Conservation (phyloP, 1,140 invertebrate genomes). For the Zaprionus lachaisei region DNA sequence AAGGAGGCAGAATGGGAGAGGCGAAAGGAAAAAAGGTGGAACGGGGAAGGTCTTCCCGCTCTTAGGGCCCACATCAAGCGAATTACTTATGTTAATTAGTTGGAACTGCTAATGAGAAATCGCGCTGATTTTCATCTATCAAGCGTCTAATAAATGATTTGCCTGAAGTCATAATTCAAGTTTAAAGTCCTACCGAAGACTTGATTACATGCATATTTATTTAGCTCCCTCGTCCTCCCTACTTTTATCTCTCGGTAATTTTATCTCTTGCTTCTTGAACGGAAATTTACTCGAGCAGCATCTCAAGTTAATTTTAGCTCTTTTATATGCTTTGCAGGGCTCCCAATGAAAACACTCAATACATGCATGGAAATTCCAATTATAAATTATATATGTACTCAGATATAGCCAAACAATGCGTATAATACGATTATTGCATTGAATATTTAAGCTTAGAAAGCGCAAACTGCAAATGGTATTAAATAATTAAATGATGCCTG, state of each 20-base stretch:
- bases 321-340: not conserved
- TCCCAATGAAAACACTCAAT: not conserved
- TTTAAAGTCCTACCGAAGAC: conserved; percentile 32
- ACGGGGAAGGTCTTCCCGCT: not conserved
- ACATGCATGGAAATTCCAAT: not conserved
- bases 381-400: not conserved
- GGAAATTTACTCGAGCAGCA: conserved; percentile 37
- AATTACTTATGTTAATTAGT: conserved; percentile 83
- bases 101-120: conserved; percentile 72
- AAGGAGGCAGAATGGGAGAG: not conserved
- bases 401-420: not conserved
- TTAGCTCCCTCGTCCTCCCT: not conserved
- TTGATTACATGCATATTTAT: conserved; percentile 35
- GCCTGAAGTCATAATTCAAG: conserved; percentile 24
- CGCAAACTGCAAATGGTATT: conserved; percentile 1
- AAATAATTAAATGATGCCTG: conserved; percentile 12
- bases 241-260: conserved; percentile 7
- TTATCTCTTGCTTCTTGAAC: conserved; percentile 39
- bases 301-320: conserved; percentile 23
- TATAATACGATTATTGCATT: conserved; percentile 15
- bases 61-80: conserved; percentile 46
- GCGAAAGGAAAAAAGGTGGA: not conserved
- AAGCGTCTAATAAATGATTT: conserved; percentile 47
- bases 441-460: not conserved
- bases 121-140: conserved; percentile 56